Evolutionary conservation across 1,140 invertebrate species (phyloP).

Genomic region (Latrodectus geometricus): DNA sequence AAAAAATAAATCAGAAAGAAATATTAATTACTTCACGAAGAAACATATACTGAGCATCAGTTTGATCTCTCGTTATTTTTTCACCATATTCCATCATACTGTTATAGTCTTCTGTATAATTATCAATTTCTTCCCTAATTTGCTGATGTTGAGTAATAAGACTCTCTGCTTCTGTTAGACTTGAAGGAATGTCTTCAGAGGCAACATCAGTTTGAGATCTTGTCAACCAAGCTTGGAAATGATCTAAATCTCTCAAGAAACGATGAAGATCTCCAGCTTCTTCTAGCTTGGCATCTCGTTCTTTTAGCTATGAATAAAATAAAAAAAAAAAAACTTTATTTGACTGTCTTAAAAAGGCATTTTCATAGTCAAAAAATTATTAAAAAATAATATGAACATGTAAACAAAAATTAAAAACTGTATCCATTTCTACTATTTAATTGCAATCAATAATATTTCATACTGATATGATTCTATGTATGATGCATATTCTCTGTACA

Average conservation of each 20-base stretch:
- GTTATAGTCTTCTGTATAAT: conserved; percentile 96
- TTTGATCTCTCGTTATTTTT: conserved; percentile 84
- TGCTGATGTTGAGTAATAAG: conserved; percentile 94
- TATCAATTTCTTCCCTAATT: conserved; percentile 98
- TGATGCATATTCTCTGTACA: too few species aligned
- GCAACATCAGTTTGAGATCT: conserved; percentile 98
- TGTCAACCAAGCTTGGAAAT: conserved; percentile 99
- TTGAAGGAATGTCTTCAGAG: conserved; percentile 96
- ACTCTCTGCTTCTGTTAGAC: conserved; percentile 95
- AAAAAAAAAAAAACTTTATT: neutral
- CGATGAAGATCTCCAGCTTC: conserved; percentile 98
- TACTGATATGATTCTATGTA: too few species aligned
- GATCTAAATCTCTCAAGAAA: conserved; percentile 98
- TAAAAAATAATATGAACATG: too few species aligned
- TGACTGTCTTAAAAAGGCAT: too few species aligned
- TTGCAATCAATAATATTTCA: too few species aligned
- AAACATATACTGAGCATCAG: conserved; percentile 99
- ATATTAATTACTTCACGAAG: conserved; percentile 78
- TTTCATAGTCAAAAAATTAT: too few species aligned
- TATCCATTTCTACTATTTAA: too few species aligned
- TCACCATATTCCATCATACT: conserved; percentile 99
- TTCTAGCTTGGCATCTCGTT: conserved; percentile 96
- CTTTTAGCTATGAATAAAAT: conserved; percentile 79
- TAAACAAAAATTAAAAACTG: too few species aligned
- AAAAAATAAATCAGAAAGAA: neutral